Conservation (phyloP, 2,113 vertebrate species). For the Tylochromis polylepis region DNA sequence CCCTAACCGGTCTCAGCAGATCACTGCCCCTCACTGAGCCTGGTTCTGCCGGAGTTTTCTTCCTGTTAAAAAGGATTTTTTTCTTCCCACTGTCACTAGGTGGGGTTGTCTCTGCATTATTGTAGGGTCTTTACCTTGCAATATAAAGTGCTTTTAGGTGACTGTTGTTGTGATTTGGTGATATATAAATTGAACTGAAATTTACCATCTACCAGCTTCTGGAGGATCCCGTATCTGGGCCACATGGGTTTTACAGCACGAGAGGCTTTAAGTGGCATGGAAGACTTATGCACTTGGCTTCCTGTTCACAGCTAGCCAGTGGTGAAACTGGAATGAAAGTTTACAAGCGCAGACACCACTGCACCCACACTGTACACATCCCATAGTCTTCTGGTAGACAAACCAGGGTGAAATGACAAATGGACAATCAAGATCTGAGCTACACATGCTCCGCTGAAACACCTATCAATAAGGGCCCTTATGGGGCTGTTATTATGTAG, state of each 20-base stretch:
- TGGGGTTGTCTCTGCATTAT: not conserved
- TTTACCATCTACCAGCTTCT: not conserved
- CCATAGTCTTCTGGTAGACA: not conserved
- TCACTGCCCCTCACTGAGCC: not conserved
- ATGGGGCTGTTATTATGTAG: not conserved
- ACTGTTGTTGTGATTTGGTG: not conserved
- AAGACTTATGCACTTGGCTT: not conserved
- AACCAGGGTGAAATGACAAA: not conserved
- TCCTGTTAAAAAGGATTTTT: rapidly evolving
- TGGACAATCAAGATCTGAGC: not conserved
- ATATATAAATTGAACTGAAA: not conserved
- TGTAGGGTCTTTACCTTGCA: not conserved
- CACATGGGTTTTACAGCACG: not conserved
- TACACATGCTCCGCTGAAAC: not conserved
- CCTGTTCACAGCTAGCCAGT: not conserved
- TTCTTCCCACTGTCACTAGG: not conserved
- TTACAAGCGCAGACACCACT: not conserved
- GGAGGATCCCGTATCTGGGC: not conserved
- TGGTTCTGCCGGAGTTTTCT: not conserved
- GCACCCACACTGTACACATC: not conserved
- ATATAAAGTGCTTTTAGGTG: not conserved
- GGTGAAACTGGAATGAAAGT: not conserved
- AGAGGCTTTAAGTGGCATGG: not conserved
- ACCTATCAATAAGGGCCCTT: not conserved
- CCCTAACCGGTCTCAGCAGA: not conserved